These are phyloP conservation scores for Pituophis catenifer DNA, from an alignment of 2,113 vertebrate species.

Conservation along the genomic window DNA sequence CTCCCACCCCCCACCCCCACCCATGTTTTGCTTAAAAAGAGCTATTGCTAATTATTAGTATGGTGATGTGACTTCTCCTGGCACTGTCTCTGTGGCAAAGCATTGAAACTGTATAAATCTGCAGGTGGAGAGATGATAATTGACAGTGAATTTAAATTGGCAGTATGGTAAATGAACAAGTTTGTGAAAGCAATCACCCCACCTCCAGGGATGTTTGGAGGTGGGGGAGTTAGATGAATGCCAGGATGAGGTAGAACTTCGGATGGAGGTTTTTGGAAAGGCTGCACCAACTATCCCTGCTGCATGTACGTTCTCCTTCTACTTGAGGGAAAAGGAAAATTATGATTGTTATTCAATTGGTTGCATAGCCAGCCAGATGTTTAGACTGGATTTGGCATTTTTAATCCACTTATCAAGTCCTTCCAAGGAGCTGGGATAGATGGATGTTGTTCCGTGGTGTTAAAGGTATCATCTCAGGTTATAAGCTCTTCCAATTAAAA, in stretches of 20 bases:
- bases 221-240: not conserved
- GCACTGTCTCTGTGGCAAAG: slow-evolving; percentile 42
- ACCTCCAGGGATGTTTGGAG: not conserved
- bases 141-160: slow-evolving; percentile 42
- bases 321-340: not conserved
- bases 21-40: slow-evolving; percentile 19
- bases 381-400: not conserved
- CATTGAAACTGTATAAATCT: slow-evolving; percentile 52
- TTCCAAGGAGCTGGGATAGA: not conserved
- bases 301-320: not conserved
- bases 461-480: not conserved
- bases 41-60: slow-evolving; percentile 24
- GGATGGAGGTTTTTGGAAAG: not conserved
- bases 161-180: not conserved
- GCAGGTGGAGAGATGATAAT: slow-evolving; percentile 35
- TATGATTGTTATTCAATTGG: not conserved
- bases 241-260: not conserved
- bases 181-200: not conserved
- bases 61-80: slow-evolving; percentile 42
- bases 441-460: not conserved
- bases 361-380: not conserved
- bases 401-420: not conserved
- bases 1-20: not conserved
- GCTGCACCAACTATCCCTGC: not conserved
- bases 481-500: not conserved